Conservation (phyloP, 2,113 vertebrate genomes). For the Triplophysa tibetana region DNA sequence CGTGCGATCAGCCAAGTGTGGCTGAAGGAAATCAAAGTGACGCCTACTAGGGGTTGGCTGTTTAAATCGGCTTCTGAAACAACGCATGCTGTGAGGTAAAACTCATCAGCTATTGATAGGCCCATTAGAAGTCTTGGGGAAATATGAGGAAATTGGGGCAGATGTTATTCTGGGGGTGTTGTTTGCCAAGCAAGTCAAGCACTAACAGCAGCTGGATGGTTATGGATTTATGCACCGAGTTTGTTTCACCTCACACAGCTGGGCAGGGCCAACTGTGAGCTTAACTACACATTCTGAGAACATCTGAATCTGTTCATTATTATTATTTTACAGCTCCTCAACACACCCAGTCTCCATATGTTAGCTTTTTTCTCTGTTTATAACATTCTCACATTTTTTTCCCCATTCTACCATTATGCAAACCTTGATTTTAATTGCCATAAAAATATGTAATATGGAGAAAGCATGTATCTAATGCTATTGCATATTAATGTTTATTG, state of each 20-base stretch:
- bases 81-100: not conserved
- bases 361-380: not conserved
- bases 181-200: slow-evolving; percentile 15
- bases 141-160: slow-evolving; percentile 15
- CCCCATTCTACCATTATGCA: not conserved
- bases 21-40: slow-evolving; percentile 40
- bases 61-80: not conserved
- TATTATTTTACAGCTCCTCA: not conserved
- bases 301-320: not conserved
- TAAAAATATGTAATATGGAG: slow-evolving; percentile 24
- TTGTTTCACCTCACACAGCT: slow-evolving; percentile 22
- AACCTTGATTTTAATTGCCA: not conserved
- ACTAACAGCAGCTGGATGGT: slow-evolving; percentile 27
- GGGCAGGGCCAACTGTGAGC: slow-evolving; percentile 12
- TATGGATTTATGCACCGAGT: slow-evolving; percentile 22
- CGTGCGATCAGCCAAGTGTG: slow-evolving; percentile 10
- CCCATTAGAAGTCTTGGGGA: slow-evolving; percentile 24
- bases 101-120: slow-evolving; percentile 67
- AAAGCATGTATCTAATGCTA: not conserved
- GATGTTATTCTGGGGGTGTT: slow-evolving; percentile 15
- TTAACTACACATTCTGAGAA: not conserved
- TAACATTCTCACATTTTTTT: not conserved
- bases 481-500: too few relatives aligned
- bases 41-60: slow-evolving; percentile 18
- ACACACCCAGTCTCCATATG: slow-evolving; percentile 3